Evolutionary conservation across 1,140 invertebrate genomes (phyloP), one percentile per base, ranked within the genome.

Genomic region (Aricia agestis): DNA sequence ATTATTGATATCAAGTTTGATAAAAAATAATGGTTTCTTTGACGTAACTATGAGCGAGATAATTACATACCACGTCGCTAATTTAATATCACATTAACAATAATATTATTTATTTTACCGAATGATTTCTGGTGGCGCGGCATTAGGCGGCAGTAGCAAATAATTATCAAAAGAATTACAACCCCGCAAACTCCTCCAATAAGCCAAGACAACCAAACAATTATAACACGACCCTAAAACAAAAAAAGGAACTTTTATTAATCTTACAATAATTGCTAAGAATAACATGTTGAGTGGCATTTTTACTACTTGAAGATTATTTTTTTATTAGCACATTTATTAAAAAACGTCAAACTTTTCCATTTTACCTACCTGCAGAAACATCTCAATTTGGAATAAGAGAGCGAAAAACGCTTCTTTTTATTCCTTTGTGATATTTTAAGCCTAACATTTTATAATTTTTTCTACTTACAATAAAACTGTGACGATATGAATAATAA

Each of bases 141-240:
- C 92, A 92, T 92, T 76, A 92, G 91, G 86, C 92, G 88, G 81
- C 91, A 92, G 82, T 92, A 92, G 82, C 89, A 92, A 79, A 92
- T 91, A 84, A 92, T 84, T 81, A 92, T 81, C 74, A 92, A 86
- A 76, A 92, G 85, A 85, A 90, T 89, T 84, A 91, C 76, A 77
- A 92, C 90, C 67, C 92, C 92, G 76, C 90, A 90, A 79, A 92
- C 81, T 25, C 92, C 92, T 72, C 89, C 92, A 74, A 90, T 83
- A 82, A 92, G 86, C 91, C 91, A 92, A 84, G 89, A 89, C 83
- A 92, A 91, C 89, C 91, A 92, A 85, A 92, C 84, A 86, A 92
- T 88, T 89, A 90, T 89, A 85, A 91, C 87, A 71, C 89, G 89
- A 85, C 87, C 86, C 90, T 92, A 82, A 84, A 89, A 72, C 73